A percentile compares a stretch with the other conserved stretches of the same genome.
Evolutionary conservation across 2,113 vertebrate genomes (phyloP).

Genomic region (Seriola aureovittata): DNA sequence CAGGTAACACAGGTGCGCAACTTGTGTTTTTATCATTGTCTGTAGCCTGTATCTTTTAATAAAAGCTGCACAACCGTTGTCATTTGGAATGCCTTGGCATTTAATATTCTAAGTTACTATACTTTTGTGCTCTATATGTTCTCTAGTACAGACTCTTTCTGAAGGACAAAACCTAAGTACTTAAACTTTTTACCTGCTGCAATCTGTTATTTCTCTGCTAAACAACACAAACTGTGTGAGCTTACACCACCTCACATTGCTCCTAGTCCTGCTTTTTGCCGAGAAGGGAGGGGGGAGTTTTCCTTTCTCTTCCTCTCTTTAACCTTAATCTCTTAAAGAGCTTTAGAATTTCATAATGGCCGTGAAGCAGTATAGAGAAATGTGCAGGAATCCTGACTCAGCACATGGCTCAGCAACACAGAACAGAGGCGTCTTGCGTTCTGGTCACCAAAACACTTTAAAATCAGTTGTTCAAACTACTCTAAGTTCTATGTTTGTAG

Average conservation of each 20-base stretch:
- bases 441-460: neutral
- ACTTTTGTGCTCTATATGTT: neutral
- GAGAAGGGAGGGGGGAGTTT: neutral
- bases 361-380: slow-evolving; percentile 24
- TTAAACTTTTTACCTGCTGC: slow-evolving; percentile 23
- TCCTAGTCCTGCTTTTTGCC: slow-evolving; percentile 11
- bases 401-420: slow-evolving; percentile 26
- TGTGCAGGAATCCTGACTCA: slow-evolving; percentile 8
- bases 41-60: slow-evolving; percentile 4
- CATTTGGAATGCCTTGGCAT: neutral
- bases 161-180: neutral
- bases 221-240: neutral
- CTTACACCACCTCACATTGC: neutral
- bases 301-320: slow-evolving; percentile 40
- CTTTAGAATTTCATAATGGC: slow-evolving; percentile 69
- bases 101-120: neutral
- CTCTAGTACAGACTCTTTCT: neutral
- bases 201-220: slow-evolving; percentile 1
- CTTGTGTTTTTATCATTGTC: neutral
- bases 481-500: neutral
- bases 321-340: slow-evolving; percentile 73
- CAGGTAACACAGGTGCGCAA: slow-evolving; percentile 14
- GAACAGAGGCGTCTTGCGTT: neutral
- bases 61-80: neutral
- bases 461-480: slow-evolving; percentile 1